Evolutionary conservation across 2,113 vertebrate species (phyloP), one percentile per base, ranked within the genome.

Genomic region (Boulengerochromis microlepis): DNA sequence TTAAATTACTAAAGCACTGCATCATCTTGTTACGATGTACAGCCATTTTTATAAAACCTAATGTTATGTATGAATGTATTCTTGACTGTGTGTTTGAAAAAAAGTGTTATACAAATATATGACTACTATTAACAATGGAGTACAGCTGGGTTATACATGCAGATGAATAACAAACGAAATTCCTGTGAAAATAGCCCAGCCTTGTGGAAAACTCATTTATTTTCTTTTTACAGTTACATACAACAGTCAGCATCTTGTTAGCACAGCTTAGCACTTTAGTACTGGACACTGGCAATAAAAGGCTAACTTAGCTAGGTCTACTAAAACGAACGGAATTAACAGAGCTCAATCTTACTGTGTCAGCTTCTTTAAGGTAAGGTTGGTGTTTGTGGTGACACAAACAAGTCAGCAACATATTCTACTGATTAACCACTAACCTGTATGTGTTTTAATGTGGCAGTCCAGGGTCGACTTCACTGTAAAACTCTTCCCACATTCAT

Each of bases 401-500:
- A 38, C 19, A 69, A 5, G 61, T 38, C 18, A 69, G 33, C 80
- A 26, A n/a, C 1, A 59, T 42, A 57, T 40, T 45, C 10, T 5
- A 31, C 13, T 31, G 12, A 35, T 45, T 3, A 33, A 40, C 35
- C 88, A 95, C 97, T 93, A 64, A 97, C 98, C 98, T 93, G 97
- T 97, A 87, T 99, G 98, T 1, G 96, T 98, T 96, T 98, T 99
- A 76, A 98, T 96, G 54, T 99, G 98, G 76, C 97, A 98, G 94
- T 98, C 97, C 86, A 99, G 95, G 7, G 98, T 99, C n/a, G 98
- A 97, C 80, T 98, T 99, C 82, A 99, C 98, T 5, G 98, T 99
- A 92, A 99, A 99, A 92, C 95, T 97, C 91, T 99, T 99, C 19
- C 97, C 98, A 88, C 98, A 99, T 84, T 98, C 97, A 15, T 97